Conservation (phyloP, 2,888 invertebrate genomes). For the Drosophila paranaensis region DNA sequence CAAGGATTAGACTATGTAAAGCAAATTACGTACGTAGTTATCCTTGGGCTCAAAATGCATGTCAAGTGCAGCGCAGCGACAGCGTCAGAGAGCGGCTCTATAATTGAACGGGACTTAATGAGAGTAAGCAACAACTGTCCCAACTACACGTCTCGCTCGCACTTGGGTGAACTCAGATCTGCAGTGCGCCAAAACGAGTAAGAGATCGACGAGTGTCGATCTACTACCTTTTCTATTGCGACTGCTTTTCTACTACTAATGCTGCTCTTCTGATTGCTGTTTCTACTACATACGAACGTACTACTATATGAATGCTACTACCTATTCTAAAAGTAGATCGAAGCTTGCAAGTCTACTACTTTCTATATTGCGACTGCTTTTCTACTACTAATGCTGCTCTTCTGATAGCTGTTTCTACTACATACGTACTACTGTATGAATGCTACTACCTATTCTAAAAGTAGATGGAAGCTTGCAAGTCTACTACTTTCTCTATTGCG, state of each 20-base stretch:
- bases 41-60: conserved; percentile 56
- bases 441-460: no score
- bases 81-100: conserved; percentile 5
- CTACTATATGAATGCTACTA: neutral
- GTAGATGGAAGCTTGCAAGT: neutral
- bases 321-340: no score
- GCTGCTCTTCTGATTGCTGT: neutral
- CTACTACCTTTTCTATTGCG: neutral
- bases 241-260: neutral
- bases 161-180: neutral
- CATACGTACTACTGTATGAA: no score
- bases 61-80: conserved; percentile 39
- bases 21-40: conserved; percentile 58
- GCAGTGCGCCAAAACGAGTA: neutral
- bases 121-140: neutral
- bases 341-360: neutral
- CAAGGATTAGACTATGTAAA: conserved; percentile 71
- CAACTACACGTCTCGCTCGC: conserved; percentile 10
- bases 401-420: no score
- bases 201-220: neutral
- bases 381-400: neutral
- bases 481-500: neutral
- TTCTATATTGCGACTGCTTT: neutral
- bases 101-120: conserved; percentile 16
- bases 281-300: neutral